These are phyloP conservation scores for Cinclus cinclus DNA, from an alignment of 2,113 vertebrate genomes.

Conservation along the genomic window DNA sequence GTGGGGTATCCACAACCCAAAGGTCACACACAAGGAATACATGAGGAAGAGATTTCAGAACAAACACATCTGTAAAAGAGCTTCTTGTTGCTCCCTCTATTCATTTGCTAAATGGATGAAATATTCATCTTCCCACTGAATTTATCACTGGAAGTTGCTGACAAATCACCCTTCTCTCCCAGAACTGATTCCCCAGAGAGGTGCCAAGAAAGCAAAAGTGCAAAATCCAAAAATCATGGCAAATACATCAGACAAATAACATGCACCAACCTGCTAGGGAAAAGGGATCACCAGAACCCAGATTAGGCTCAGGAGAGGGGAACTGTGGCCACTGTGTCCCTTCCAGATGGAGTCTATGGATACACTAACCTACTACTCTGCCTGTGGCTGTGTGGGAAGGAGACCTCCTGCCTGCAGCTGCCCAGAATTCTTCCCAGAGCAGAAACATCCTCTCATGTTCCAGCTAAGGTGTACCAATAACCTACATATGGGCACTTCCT, in stretches of 20 bases:
- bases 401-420: not conserved
- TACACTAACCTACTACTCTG: not conserved
- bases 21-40: not conserved
- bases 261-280: not conserved
- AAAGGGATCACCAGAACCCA: not conserved
- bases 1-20: not conserved
- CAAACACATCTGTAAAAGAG: conserved; percentile 2
- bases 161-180: conserved; percentile 17
- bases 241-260: not conserved
- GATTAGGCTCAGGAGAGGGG: not conserved
- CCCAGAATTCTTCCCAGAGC: not conserved
- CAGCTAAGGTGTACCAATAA: not conserved
- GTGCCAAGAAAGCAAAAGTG: not conserved
- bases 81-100: conserved; percentile 6
- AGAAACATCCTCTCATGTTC: not conserved
- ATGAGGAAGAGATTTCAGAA: not conserved
- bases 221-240: not conserved
- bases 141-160: conserved; percentile 31
- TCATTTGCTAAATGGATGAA: conserved; percentile 27
- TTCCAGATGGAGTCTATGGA: not conserved
- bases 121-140: conserved; percentile 3
- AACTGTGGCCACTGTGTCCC: not conserved
- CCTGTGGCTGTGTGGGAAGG: not conserved
- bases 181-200: not conserved
- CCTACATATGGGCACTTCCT: not conserved